A percentile compares a stretch with the other conserved stretches of the same genome.
Evolutionary conservation across 2,113 vertebrate genomes (phyloP).

Genomic region (Actinemys pallida): DNA sequence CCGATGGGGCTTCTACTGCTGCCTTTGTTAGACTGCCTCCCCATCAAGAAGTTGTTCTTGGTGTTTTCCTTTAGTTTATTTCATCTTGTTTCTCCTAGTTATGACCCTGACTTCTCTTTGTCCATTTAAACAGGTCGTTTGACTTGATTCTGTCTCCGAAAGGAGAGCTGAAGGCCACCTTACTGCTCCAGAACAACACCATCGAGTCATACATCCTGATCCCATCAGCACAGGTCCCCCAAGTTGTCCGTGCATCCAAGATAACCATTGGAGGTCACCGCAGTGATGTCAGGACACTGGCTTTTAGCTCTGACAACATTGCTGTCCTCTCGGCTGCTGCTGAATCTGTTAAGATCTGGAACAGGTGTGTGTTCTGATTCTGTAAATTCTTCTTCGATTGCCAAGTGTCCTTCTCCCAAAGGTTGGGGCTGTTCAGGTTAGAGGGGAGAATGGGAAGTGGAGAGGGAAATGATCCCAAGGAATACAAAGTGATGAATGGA

Average conservation of each 20-base stretch:
- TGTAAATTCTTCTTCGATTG: background rate
- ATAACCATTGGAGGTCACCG: conserved; percentile 92
- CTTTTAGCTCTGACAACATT: conserved; percentile 97
- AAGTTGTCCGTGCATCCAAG: conserved; percentile 80
- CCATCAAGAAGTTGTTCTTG: background rate
- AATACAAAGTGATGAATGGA: background rate
- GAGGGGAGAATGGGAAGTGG: background rate
- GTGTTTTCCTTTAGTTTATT: background rate
- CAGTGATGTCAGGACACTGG: conserved; percentile 91
- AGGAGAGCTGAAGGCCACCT: conserved; percentile 89
- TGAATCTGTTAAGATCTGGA: conserved; percentile 96
- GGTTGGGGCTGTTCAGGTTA: background rate
- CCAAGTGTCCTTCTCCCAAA: background rate
- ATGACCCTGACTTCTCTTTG: conserved; percentile 30
- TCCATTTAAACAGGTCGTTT: conserved; percentile 84
- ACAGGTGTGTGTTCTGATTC: conserved; percentile 82
- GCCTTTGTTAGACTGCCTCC: background rate
- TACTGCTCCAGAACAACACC: conserved; percentile 94
- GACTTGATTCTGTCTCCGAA: conserved; percentile 85
- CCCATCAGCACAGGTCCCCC: conserved; percentile 59
- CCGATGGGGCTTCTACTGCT: background rate
- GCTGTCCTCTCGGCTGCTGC: conserved; percentile 93
- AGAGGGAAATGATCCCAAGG: background rate
- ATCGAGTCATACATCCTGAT: conserved; percentile 87
- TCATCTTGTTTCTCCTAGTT: background rate